These are phyloP conservation scores for Zaprionus vittiger DNA, from an alignment of 1,140 invertebrate species.

Conservation along the genomic window DNA sequence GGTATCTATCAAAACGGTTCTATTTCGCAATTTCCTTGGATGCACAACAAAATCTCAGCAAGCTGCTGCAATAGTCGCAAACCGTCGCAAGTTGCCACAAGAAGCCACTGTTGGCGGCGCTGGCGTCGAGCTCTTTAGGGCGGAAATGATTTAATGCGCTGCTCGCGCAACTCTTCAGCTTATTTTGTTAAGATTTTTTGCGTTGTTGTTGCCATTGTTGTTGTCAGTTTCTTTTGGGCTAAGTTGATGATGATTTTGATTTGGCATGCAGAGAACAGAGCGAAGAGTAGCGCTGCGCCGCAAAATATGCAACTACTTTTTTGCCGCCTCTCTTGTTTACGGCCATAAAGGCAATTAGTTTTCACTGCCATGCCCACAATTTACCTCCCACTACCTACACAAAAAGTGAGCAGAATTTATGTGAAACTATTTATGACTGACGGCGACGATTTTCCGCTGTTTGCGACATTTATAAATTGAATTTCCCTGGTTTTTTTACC, in stretches of 20 bases:
- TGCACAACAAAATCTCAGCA: conserved; percentile 65
- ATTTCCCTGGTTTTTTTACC: background rate
- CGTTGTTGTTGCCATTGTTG: background rate
- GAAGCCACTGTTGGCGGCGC: conserved; percentile 21
- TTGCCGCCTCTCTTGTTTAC: conserved; percentile 47
- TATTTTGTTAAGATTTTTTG: conserved; percentile 77
- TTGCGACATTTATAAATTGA: conserved; percentile 25
- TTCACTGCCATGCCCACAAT: conserved; percentile 38
- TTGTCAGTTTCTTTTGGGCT: conserved; percentile 15
- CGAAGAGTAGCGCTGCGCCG: conserved; percentile 31
- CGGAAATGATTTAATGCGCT: conserved; percentile 82
- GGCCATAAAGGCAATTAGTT: conserved; percentile 75
- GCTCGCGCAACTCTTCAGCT: conserved; percentile 73
- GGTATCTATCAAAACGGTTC: background rate
- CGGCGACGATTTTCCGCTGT: conserved; percentile 14
- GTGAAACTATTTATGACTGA: conserved; percentile 49
- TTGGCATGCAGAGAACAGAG: conserved; percentile 52
- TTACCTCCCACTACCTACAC: background rate
- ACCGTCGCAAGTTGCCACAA: conserved; percentile 58
- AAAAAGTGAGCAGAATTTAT: conserved; percentile 31
- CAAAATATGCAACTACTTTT: conserved; percentile 61
- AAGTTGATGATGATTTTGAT: conserved; percentile 60
- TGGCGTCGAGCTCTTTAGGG: conserved; percentile 64
- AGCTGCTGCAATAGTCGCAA: conserved; percentile 47
- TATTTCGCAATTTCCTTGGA: conserved; percentile 9